A percentile compares a stretch with the other conserved stretches of the same genome.
Evolutionary conservation across 2,113 vertebrate species (phyloP).

Genomic region (Columba livia): DNA sequence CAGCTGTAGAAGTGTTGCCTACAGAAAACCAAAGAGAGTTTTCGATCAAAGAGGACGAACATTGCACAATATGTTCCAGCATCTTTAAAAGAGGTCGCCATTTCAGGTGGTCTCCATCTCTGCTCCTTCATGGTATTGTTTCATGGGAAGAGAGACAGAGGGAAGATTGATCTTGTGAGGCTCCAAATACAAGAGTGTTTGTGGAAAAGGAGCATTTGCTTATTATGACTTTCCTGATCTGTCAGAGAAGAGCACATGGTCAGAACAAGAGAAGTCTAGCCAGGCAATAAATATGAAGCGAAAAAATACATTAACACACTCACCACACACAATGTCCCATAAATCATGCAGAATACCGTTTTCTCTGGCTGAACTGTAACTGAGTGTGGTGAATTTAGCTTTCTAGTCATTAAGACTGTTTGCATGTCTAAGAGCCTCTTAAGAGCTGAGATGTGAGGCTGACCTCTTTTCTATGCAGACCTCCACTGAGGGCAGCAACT

Average conservation of each 20-base stretch:
- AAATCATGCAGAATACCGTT: not conserved
- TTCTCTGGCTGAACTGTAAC: slow-evolving; percentile 6
- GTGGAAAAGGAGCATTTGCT: slow-evolving; percentile 50
- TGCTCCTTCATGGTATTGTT: not conserved
- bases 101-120: not conserved
- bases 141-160: slow-evolving; percentile 6
- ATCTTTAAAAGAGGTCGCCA: not conserved
- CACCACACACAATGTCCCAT: slow-evolving; percentile 44
- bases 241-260: not conserved
- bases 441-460: not conserved
- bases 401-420: not conserved
- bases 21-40: not conserved
- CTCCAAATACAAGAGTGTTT: slow-evolving; percentile 40
- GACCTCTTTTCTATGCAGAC: not conserved
- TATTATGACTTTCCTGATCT: slow-evolving; percentile 48
- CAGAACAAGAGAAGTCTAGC: not conserved
- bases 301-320: slow-evolving; percentile 33
- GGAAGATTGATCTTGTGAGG: not conserved
- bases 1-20: not conserved
- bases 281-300: slow-evolving; percentile 14
- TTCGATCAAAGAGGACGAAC: not conserved
- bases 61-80: not conserved
- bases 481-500: not conserved
- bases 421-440: not conserved
- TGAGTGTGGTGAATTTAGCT: not conserved